These are phyloP conservation scores for Drosophila equinoxialis DNA, from an alignment of 1,140 invertebrate genomes.

Conservation along the genomic window DNA sequence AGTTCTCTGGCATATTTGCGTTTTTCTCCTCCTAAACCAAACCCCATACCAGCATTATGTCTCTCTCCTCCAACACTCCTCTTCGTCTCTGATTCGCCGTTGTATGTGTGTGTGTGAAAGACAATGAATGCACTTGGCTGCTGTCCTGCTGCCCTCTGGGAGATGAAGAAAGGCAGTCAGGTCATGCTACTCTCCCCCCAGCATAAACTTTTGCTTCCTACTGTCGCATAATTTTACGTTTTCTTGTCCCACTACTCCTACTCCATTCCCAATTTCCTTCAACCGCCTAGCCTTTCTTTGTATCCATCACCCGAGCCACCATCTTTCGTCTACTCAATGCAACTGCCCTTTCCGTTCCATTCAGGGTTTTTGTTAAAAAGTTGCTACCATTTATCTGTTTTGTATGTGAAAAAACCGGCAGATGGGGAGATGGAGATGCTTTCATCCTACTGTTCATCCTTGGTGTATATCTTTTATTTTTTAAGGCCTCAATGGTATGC, in stretches of 20 bases:
- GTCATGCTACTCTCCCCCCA: slow-evolving; percentile 39
- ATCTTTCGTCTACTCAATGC: slow-evolving; percentile 56
- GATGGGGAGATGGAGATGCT: neutral
- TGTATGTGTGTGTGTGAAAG: slow-evolving; percentile 47
- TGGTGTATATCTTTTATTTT: slow-evolving; percentile 20
- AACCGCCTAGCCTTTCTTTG: neutral
- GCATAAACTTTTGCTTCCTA: slow-evolving; percentile 67
- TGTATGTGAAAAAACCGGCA: slow-evolving; percentile 39
- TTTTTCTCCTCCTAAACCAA: slow-evolving; percentile 30
- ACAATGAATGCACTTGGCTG: slow-evolving; percentile 72
- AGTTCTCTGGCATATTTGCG: slow-evolving; percentile 74
- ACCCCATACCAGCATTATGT: neutral
- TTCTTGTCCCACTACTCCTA: slow-evolving; percentile 28
- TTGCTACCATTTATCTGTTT: slow-evolving; percentile 77
- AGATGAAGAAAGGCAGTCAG: slow-evolving; percentile 3
- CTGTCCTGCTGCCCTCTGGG: neutral
- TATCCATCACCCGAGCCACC: neutral
- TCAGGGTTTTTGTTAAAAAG: slow-evolving; percentile 67
- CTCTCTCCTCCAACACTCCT: neutral
- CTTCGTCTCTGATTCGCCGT: neutral
- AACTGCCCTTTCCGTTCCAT: slow-evolving; percentile 40
- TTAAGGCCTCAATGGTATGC: slow-evolving; percentile 39
- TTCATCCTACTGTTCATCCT: slow-evolving; percentile 30
- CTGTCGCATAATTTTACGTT: slow-evolving; percentile 76
- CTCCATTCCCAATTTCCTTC: neutral